These are phyloP conservation scores for Drosophila setosimentum DNA, from an alignment of 2,888 invertebrate species.

Conservation along the genomic window DNA sequence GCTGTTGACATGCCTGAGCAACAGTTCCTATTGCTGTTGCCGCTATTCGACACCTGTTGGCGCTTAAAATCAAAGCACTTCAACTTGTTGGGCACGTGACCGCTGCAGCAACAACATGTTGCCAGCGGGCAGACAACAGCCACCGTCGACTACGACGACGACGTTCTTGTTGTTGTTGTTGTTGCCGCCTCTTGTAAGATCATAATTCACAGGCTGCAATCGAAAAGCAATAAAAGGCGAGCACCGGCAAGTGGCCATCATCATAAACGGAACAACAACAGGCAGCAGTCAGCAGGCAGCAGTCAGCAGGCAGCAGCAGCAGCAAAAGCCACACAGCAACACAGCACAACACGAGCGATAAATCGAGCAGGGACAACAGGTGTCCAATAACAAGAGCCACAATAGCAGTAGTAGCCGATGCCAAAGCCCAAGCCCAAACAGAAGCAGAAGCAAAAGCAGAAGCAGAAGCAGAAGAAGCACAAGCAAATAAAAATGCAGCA, in stretches of 20 bases:
- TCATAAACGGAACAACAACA: conserved; percentile 44
- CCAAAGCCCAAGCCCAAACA: not conserved
- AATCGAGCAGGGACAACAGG: conserved; percentile 70
- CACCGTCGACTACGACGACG: conserved; percentile 4
- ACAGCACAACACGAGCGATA: conserved; percentile 49
- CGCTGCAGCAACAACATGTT: conserved; percentile 46
- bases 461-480: conserved; percentile 10
- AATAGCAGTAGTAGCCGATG: conserved; percentile 2
- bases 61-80: conserved; percentile 62
- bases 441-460: conserved; percentile 7
- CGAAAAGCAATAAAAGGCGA: conserved; percentile 59
- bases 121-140: conserved; percentile 26
- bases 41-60: conserved; percentile 56
- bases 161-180: conserved; percentile 7
- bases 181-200: conserved; percentile 47
- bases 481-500: conserved; percentile 21
- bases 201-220: conserved; percentile 69
- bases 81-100: conserved; percentile 57
- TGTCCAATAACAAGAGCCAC: conserved; percentile 48
- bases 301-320: conserved; percentile 15
- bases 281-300: conserved; percentile 30
- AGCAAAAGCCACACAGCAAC: conserved; percentile 21
- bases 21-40: conserved; percentile 25
- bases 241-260: conserved; percentile 41
- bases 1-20: conserved; percentile 15